These are phyloP conservation scores for Bettongia penicillata DNA, from an alignment of 2,113 vertebrate species.

Conservation along the genomic window DNA sequence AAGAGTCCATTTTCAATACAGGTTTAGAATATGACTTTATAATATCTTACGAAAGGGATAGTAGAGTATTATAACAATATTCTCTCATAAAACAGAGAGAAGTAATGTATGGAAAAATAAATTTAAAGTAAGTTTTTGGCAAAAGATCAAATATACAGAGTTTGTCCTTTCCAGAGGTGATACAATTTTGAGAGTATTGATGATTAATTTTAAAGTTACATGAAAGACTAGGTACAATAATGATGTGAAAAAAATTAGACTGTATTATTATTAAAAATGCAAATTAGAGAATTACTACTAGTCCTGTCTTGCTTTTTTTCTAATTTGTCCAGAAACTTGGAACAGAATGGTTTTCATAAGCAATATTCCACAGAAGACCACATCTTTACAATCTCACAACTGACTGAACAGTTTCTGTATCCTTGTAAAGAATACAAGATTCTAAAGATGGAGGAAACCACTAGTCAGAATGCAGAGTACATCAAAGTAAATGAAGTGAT, in stretches of 20 bases:
- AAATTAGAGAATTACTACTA: not conserved
- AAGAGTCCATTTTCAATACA: not conserved
- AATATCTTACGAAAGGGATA: not conserved
- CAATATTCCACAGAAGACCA: not conserved
- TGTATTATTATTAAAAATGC: not conserved
- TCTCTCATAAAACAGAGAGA: not conserved
- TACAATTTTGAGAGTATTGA: not conserved
- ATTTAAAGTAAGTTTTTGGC: not conserved
- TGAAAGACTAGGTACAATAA: not conserved
- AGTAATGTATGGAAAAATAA: not conserved
- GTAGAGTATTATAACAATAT: not conserved
- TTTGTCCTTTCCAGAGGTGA: not conserved
- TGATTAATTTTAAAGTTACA: not conserved
- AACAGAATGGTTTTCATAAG: not conserved
- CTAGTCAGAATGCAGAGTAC: not conserved
- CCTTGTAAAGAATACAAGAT: not conserved
- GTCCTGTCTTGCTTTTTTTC: not conserved
- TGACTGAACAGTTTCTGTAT: too few species aligned
- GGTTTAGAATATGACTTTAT: not conserved
- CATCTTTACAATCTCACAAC: not conserved
- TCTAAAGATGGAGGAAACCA: not conserved
- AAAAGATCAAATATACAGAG: not conserved
- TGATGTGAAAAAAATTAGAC: not conserved
- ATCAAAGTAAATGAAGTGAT: too few species aligned
- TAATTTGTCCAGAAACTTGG: not conserved